Percentiles rank a stretch among this genome's conserved stretches.
Conservation (phyloP, 2,797 vertebrate genomes). For the Eutrigla gurnardus region DNA sequence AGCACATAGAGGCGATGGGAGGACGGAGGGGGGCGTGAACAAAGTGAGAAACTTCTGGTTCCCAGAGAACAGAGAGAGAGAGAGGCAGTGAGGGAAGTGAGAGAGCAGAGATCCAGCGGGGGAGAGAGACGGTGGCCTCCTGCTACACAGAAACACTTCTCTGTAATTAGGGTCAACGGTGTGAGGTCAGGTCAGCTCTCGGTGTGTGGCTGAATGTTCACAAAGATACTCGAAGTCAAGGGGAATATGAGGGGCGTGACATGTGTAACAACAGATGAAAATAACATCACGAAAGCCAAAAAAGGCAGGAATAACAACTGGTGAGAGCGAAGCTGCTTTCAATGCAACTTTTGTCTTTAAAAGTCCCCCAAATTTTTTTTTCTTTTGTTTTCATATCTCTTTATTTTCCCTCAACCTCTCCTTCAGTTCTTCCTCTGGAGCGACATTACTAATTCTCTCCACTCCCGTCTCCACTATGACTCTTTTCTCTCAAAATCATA, state of each 20-base stretch:
- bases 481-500: conserved; percentile 30
- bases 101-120: conserved; percentile 17
- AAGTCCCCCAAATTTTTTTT: not conserved
- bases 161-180: conserved; percentile 62
- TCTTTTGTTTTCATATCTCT: conserved; percentile 29
- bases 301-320: conserved; percentile 7
- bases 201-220: conserved; percentile 45
- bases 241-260: conserved; percentile 1
- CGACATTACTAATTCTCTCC: conserved; percentile 38
- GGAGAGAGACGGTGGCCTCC: conserved; percentile 23
- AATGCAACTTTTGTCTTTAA: conserved; percentile 13
- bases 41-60: conserved; percentile 16
- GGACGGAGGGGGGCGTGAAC: not conserved
- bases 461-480: conserved; percentile 11
- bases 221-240: conserved; percentile 17
- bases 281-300: conserved; percentile 27
- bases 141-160: conserved; percentile 38
- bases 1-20: not conserved
- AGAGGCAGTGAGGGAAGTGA: conserved; percentile 7
- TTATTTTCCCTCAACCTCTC: conserved; percentile 4
- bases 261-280: conserved; percentile 23
- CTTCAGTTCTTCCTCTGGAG: conserved; percentile 8
- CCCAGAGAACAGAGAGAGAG: conserved; percentile 5
- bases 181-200: conserved; percentile 48
- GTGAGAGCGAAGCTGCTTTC: conserved; percentile 13